These are phyloP conservation scores for Xenopus tropicalis DNA, from an alignment of 2,113 vertebrate genomes.

Conservation along the genomic window DNA sequence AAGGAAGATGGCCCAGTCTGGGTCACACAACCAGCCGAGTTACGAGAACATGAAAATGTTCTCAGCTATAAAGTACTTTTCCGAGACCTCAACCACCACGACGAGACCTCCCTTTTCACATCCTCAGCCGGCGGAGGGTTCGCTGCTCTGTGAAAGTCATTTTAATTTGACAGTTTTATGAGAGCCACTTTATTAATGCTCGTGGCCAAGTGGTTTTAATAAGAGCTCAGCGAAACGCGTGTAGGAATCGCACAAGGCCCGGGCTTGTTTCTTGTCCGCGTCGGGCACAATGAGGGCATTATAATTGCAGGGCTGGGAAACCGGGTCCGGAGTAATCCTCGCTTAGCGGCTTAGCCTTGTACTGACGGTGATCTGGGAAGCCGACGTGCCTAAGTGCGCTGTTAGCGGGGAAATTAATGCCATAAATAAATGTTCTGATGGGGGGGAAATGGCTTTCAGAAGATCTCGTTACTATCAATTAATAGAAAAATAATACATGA, in stretches of 20 bases:
- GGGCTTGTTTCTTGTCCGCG: not conserved
- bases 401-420: no score
- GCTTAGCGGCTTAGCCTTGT: not conserved
- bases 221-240: conserved; percentile 2
- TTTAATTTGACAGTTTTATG: conserved; percentile 22
- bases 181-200: conserved; percentile 26
- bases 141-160: conserved; percentile 2
- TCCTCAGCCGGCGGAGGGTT: not conserved
- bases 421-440: no score
- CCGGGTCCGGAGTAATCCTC: not conserved
- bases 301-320: not conserved
- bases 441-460: no score
- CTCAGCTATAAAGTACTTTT: no score
- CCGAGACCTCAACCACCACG: no score
- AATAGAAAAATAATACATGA: no score
- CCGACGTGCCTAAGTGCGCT: not conserved
- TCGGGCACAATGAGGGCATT: conserved; percentile 6
- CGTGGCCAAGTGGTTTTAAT: conserved; percentile 24
- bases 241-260: not conserved
- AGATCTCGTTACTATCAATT: no score
- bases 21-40: no score
- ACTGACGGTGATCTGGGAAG: not conserved
- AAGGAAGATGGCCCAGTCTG: no score
- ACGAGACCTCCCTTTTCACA: no score
- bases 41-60: no score